A percentile compares a stretch with the other conserved stretches of the same genome.
Evolutionary conservation across 2,113 vertebrate genomes (phyloP).

Genomic region (Channa maculata): DNA sequence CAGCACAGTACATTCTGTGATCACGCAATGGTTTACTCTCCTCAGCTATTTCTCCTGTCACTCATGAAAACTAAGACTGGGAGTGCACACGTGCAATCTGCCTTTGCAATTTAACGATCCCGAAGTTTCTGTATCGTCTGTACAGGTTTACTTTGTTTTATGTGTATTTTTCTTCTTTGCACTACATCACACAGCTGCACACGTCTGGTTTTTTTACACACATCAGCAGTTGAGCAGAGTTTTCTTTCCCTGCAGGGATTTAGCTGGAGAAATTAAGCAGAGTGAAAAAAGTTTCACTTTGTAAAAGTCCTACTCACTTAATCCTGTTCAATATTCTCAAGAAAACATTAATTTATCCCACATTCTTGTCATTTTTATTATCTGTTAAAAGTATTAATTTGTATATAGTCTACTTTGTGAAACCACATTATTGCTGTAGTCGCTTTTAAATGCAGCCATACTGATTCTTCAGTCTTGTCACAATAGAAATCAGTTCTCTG

Average conservation of each 20-base stretch:
- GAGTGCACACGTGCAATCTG: not conserved
- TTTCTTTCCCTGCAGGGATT: slow-evolving; percentile 9
- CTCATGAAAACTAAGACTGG: slow-evolving; percentile 23
- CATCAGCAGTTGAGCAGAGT: slow-evolving; percentile 61
- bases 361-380: slow-evolving; percentile 52
- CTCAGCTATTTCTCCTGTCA: slow-evolving; percentile 61
- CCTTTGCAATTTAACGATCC: slow-evolving; percentile 19
- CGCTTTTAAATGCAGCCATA: slow-evolving; percentile 64
- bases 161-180: slow-evolving; percentile 3
- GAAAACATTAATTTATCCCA: slow-evolving; percentile 75
- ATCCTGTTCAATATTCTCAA: slow-evolving; percentile 67
- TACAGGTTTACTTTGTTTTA: not conserved
- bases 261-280: slow-evolving; percentile 17
- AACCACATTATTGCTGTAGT: slow-evolving; percentile 44
- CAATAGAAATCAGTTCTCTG: slow-evolving; percentile 53
- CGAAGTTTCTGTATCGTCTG: slow-evolving; percentile 13
- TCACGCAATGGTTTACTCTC: slow-evolving; percentile 33
- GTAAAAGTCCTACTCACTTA: slow-evolving; percentile 49
- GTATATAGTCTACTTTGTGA: slow-evolving; percentile 70
- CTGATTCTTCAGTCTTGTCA: slow-evolving; percentile 48
- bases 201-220: not conserved
- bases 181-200: slow-evolving; percentile 30
- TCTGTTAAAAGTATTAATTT: slow-evolving; percentile 76
- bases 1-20: slow-evolving; percentile 43
- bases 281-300: slow-evolving; percentile 40